A percentile compares a stretch with the other conserved stretches of the same genome.
These are phyloP conservation scores for Rallus crepitans DNA, from an alignment of 2,797 vertebrate species.

Conservation along the genomic window DNA sequence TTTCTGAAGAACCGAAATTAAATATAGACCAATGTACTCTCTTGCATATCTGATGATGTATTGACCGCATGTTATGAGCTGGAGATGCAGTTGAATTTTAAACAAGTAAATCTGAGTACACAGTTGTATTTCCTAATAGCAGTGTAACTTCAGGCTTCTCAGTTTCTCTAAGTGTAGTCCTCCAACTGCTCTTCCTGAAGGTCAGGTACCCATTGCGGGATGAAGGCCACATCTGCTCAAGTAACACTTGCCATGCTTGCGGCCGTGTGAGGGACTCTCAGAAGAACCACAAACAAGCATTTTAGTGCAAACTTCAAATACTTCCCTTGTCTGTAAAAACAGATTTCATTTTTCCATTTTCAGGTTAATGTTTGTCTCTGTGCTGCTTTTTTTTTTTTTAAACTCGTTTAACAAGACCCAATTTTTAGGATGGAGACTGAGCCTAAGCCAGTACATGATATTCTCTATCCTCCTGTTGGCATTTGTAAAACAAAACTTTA, in stretches of 20 bases:
- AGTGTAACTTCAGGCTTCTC: background rate
- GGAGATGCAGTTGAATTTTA: background rate
- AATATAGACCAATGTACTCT: background rate
- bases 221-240: background rate
- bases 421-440: background rate
- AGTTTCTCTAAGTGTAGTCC: background rate
- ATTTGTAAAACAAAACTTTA: background rate
- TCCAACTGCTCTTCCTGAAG: background rate
- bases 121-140: background rate
- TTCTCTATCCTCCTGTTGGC: background rate
- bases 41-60: background rate
- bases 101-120: background rate
- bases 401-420: no score
- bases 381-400: background rate
- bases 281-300: background rate
- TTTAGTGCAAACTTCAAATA: background rate
- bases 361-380: fast-evolving
- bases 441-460: background rate
- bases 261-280: background rate
- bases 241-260: background rate
- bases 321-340: background rate
- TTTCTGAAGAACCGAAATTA: background rate
- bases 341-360: fast-evolving
- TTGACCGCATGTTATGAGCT: background rate
- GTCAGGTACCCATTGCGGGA: background rate